A percentile compares a stretch with the other conserved stretches of the same genome.
These are phyloP conservation scores for Antheraea assamensis DNA, from an alignment of 2,888 invertebrate species.

Conservation along the genomic window DNA sequence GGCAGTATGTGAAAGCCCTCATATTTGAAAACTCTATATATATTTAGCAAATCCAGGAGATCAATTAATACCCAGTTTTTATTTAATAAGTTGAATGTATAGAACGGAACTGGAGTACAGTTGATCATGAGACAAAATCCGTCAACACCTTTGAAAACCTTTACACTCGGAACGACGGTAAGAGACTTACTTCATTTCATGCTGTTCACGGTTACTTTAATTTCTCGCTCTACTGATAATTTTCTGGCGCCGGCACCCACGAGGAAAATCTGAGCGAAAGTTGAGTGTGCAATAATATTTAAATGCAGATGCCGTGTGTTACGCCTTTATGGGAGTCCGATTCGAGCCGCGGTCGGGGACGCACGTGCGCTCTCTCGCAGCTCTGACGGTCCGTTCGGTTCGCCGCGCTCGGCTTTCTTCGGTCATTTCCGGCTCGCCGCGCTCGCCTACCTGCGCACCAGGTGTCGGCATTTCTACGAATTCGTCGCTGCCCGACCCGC, in stretches of 20 bases:
- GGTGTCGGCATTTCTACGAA: too few relatives aligned
- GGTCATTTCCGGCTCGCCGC: too few relatives aligned
- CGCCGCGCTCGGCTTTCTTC: too few relatives aligned
- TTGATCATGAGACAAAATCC: constrained; percentile 44
- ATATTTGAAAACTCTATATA: too few relatives aligned
- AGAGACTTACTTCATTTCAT: constrained; percentile 76
- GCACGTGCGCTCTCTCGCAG: too few relatives aligned
- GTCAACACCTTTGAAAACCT: constrained; percentile 58
- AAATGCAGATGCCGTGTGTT: constrained; percentile 56
- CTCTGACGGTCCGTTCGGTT: too few relatives aligned
- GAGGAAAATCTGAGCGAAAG: constrained; percentile 64
- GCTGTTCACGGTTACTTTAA: constrained; percentile 77
- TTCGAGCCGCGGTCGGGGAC: too few relatives aligned
- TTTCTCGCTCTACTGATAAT: constrained; percentile 75
- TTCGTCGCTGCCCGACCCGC: too few relatives aligned
- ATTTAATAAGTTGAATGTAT: constrained; percentile 61
- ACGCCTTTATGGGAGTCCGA: constrained; percentile 28
- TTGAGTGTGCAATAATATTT: constrained; percentile 60
- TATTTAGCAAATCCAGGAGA: constrained; percentile 16
- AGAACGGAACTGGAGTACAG: constrained; percentile 36
- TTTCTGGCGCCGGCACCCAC: constrained; percentile 66
- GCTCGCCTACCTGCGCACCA: too few relatives aligned
- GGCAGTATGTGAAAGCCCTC: too few relatives aligned
- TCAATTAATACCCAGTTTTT: constrained; percentile 46
- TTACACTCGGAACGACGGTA: constrained; percentile 33